phyloP scores from a whole-genome alignment of 2,797 vertebrate genomes.

The Paramormyrops hopkinsi region DNA sequence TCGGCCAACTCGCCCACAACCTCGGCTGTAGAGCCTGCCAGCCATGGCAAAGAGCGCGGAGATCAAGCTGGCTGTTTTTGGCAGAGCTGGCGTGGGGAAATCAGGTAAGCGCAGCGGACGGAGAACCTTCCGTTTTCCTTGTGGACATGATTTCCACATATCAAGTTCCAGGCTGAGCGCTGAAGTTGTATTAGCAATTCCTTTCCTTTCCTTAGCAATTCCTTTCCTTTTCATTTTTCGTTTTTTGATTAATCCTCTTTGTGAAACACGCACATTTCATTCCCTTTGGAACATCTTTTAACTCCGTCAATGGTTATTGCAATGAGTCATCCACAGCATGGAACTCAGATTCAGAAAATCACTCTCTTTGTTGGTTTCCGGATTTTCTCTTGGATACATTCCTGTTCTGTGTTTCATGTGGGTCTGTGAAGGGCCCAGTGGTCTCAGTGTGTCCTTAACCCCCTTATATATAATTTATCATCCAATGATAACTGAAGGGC shows the following conservation, averaged over 20 bases:
- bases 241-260: neutral
- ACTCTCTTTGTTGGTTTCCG: neutral
- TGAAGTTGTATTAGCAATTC: neutral
- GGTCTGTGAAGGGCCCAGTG: neutral
- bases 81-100: constrained; percentile 90
- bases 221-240: neutral
- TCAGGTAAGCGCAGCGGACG: constrained; percentile 69
- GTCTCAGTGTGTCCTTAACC: neutral
- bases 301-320: neutral
- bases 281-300: neutral
- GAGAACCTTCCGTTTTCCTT: neutral
- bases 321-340: neutral
- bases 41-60: constrained; percentile 91
- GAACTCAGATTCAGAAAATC: neutral
- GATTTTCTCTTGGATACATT: neutral
- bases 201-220: neutral
- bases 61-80: constrained; percentile 89
- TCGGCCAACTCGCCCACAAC: constrained; percentile 11
- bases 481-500: neutral
- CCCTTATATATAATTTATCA: neutral
- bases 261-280: neutral
- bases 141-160: neutral
- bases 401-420: neutral
- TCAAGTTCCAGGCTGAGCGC: neutral
- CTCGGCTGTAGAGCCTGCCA: neutral